Base-by-base conservation (phyloP, 64 coral and sea anemone species). In the Catalaphyllia jardinei region DNA sequence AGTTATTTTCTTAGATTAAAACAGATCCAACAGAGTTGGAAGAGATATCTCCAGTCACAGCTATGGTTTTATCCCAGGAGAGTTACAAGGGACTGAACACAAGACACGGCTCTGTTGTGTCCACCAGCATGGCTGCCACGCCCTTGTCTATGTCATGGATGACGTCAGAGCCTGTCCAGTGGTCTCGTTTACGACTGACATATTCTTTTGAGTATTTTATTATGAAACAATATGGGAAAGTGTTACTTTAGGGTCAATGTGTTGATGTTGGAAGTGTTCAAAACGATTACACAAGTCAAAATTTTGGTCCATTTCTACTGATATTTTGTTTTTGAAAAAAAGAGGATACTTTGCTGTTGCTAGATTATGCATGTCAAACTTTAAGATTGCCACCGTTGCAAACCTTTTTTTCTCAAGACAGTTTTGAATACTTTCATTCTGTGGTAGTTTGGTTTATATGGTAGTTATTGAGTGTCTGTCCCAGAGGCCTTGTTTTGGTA, bases 181-280 rank as follows among this genome's bases (percentile, higher is more conserved):
- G 94, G 94, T 95, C 94, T 13, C 71, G 94, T 69, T 79, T 95
- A 24, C 86, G 89, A 27, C 85, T 95, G 89, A 91, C 94, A 2
- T 95, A 95, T 74, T 95, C 94, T 3, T 95, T 95, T 92, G 94
- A 95, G 50, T 95, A 95, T 86, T 92, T 92, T 27, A 92, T 92
- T 25, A 95, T 91, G 78, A 95, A 95, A 31, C 93, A 95, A 29
- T 87, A 95, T 88, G 91, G 91, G 27, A 93, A 93, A 87, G 91
- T 93, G 31, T 28, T 93, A 59, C 71, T 93, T 24, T 93, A 80
- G 73, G 4, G 39, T 19, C 35, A 31, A 42, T 61, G 17, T 33
- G 19, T 33, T 38, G 59, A 9, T 33, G 19, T 33, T 38, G 59
- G 10, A 61, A 35, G 29, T 61, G 22, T 13, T 24, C 19, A 31